Conservation (phyloP, 2,888 invertebrate species). For the Amphipyra berbera region DNA sequence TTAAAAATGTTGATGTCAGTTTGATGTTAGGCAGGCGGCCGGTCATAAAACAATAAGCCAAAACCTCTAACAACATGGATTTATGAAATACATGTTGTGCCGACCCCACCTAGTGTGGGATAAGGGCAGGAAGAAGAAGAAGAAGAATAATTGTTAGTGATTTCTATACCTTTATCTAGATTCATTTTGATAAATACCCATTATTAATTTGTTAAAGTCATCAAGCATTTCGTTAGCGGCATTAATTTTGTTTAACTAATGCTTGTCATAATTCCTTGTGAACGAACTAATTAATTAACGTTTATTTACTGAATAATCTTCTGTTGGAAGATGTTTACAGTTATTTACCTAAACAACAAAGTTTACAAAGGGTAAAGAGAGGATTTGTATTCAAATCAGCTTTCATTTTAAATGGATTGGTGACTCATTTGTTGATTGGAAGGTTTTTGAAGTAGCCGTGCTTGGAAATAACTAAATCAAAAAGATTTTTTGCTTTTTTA, state of each 20-base stretch:
- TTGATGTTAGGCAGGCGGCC: too few species aligned
- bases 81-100: too few species aligned
- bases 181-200: conserved; percentile 28
- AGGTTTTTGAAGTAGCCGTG: neutral
- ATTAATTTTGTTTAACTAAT: conserved; percentile 50
- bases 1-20: too few species aligned
- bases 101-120: too few species aligned
- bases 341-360: conserved; percentile 9
- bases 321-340: conserved; percentile 16
- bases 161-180: conserved; percentile 9
- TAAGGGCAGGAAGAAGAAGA: too few species aligned
- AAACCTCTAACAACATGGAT: too few species aligned
- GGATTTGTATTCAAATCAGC: conserved; percentile 7
- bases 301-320: conserved; percentile 33
- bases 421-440: neutral
- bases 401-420: neutral
- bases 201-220: conserved; percentile 32
- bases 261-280: conserved; percentile 66
- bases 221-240: conserved; percentile 27
- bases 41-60: too few species aligned
- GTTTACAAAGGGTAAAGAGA: conserved; percentile 13
- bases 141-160: too few species aligned
- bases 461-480: neutral
- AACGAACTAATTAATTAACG: conserved; percentile 67
- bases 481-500: neutral